These are phyloP conservation scores for Terrapene triunguis DNA, from an alignment of 2,113 vertebrate species.

Conservation along the genomic window DNA sequence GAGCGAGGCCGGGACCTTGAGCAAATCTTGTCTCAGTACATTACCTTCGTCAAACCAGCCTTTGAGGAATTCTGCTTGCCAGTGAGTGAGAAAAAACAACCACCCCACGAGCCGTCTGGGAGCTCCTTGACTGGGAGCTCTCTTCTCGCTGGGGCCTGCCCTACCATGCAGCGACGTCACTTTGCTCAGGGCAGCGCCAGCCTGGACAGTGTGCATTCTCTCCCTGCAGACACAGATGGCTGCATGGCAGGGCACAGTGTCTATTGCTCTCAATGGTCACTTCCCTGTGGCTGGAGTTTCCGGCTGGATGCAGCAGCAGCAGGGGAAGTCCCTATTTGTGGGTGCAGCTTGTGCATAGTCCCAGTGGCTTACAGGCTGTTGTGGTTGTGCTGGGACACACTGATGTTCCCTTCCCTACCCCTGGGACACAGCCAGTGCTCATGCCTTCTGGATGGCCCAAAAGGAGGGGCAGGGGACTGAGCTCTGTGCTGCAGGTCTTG, in stretches of 20 bases:
- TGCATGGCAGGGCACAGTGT: background rate
- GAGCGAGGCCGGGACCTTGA: constrained; percentile 94
- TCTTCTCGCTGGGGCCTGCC: background rate
- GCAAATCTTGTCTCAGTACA: constrained; percentile 94
- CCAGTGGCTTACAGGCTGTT: background rate
- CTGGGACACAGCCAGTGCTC: background rate
- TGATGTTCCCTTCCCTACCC: background rate
- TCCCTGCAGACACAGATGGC: background rate
- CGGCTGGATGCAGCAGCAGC: background rate
- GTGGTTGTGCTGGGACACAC: background rate
- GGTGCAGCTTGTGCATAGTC: background rate
- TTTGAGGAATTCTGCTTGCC: constrained; percentile 99
- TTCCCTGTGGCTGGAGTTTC: constrained; percentile 1
- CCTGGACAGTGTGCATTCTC: background rate
- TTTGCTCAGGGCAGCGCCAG: background rate
- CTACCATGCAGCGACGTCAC: background rate
- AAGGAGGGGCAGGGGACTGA: background rate
- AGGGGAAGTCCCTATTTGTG: background rate
- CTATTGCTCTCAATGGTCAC: background rate
- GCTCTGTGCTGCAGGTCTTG: background rate
- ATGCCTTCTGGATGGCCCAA: background rate
- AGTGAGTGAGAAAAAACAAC: constrained; percentile 80
- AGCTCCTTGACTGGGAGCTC: background rate
- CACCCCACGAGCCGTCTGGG: accelerated
- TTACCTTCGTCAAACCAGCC: constrained; percentile 97